Conservation (phyloP, 2,797 vertebrate species). For the Gymnoscopelus microlampas region DNA sequence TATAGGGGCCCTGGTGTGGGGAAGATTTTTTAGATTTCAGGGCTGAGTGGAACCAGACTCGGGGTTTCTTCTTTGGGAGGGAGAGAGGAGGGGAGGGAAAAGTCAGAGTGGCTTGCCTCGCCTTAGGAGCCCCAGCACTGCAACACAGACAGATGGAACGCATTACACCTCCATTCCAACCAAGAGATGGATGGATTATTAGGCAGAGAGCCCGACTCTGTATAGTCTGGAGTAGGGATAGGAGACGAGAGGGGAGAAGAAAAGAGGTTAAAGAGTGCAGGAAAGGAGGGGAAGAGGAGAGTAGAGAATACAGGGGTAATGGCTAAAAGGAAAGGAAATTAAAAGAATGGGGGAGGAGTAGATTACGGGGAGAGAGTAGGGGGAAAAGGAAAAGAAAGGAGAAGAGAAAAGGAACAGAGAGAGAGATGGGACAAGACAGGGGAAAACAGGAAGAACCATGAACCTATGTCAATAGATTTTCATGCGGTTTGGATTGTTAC, state of each 20-base stretch:
- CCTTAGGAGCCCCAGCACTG: conserved; percentile 62
- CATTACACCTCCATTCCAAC: conserved; percentile 73
- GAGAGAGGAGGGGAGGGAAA: conserved; percentile 61
- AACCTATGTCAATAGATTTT: no score
- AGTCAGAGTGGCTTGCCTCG: conserved; percentile 67
- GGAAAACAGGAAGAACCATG: no score
- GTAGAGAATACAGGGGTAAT: conserved; percentile 4
- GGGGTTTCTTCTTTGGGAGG: conserved; percentile 52
- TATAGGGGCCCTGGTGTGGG: conserved; percentile 52
- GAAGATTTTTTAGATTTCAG: conserved; percentile 61
- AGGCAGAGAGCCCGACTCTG: conserved; percentile 52
- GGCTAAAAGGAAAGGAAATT: conserved; percentile 24
- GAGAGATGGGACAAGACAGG: no score
- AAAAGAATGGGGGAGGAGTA: conserved; percentile 35
- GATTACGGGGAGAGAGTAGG: conserved; percentile 21
- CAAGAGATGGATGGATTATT: conserved; percentile 73
- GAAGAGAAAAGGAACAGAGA: neutral
- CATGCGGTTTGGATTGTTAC: no score
- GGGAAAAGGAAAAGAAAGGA: neutral
- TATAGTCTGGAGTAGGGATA: conserved; percentile 32
- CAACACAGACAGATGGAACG: conserved; percentile 74
- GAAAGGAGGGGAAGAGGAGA: neutral
- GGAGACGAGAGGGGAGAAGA: conserved; percentile 16
- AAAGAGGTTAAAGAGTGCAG: conserved; percentile 14
- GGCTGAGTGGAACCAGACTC: conserved; percentile 81